Percentiles rank a stretch among this genome's conserved stretches.
Conservation (phyloP, 1,140 invertebrate species). For the Micrasema longulum region DNA sequence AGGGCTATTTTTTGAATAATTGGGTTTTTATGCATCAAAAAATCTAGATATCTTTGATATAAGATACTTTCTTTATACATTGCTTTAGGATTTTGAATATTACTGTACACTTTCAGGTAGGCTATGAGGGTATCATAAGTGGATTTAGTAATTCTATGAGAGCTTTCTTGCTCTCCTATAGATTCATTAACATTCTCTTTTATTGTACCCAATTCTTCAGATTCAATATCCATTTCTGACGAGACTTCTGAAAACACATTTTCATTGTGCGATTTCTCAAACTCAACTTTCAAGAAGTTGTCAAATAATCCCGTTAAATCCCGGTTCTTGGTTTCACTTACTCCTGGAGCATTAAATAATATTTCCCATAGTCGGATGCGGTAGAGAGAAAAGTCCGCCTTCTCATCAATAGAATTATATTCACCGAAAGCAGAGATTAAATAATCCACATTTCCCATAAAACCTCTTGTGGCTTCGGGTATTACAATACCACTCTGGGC, state of each 20-base stretch:
- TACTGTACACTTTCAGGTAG: conserved; percentile 81
- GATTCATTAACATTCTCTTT: conserved; percentile 56
- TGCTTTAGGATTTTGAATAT: conserved; percentile 84
- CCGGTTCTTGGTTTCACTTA: conserved; percentile 82
- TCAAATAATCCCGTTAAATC: conserved; percentile 84
- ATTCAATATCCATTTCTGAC: conserved; percentile 55
- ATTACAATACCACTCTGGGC: conserved; percentile 59
- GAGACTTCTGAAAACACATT: conserved; percentile 59
- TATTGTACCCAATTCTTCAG: conserved; percentile 33
- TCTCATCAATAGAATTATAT: conserved; percentile 66
- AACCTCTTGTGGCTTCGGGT: conserved; percentile 60
- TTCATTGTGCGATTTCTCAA: conserved; percentile 58
- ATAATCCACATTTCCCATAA: conserved; percentile 57
- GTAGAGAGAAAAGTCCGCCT: conserved; percentile 80
- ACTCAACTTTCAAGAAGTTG: conserved; percentile 79
- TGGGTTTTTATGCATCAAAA: conserved; percentile 82
- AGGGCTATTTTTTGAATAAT: conserved; percentile 87
- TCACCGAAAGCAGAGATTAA: conserved; percentile 59
- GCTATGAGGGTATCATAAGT: conserved; percentile 76
- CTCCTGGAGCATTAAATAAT: conserved; percentile 78
- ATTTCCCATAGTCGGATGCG: conserved; percentile 84
- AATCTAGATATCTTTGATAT: conserved; percentile 79
- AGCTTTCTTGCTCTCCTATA: conserved; percentile 51
- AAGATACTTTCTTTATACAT: conserved; percentile 82
- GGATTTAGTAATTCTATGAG: conserved; percentile 63